These are phyloP conservation scores for Tricholauxania praeusta DNA, from an alignment of 2,888 invertebrate species.

Conservation along the genomic window DNA sequence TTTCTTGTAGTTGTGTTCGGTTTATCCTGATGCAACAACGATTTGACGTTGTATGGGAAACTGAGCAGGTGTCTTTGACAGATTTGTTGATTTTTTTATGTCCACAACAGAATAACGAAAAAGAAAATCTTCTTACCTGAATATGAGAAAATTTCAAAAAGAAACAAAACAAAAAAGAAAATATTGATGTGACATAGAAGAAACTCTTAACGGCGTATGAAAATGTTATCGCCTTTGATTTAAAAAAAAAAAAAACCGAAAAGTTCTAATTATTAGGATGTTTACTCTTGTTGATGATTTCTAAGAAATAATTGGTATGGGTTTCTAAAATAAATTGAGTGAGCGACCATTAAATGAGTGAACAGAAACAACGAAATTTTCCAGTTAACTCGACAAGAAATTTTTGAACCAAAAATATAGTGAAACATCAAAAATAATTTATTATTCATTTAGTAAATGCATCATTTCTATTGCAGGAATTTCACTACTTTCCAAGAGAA, in stretches of 20 bases:
- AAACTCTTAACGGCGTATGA: not conserved
- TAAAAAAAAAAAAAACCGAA: not conserved
- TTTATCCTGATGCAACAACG: not conserved
- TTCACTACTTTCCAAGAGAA: too few relatives aligned
- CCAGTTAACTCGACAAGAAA: too few relatives aligned
- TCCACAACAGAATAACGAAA: not conserved
- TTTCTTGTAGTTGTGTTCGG: not conserved
- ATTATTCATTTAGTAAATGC: constrained; percentile 24
- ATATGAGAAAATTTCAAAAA: constrained; percentile 14
- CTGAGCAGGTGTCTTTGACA: constrained; percentile 30
- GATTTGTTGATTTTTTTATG: not conserved
- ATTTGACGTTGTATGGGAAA: constrained; percentile 27
- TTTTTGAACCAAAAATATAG: constrained; percentile 20
- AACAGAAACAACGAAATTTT: too few relatives aligned
- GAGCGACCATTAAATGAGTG: too few relatives aligned
- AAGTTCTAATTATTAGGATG: constrained; percentile 20
- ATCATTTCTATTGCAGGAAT: too few relatives aligned
- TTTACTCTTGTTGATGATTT: constrained; percentile 41
- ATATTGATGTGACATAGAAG: too few relatives aligned
- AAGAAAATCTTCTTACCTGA: not conserved
- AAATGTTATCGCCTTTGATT: not conserved
- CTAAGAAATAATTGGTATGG: constrained; percentile 37
- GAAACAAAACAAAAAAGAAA: not conserved
- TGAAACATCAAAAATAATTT: constrained; percentile 20
- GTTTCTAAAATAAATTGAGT: constrained; percentile 20